A percentile compares a stretch with the other conserved stretches of the same genome.
phyloP scores from a whole-genome alignment of 2,797 vertebrate genomes.

The Characodon lateralis region DNA sequence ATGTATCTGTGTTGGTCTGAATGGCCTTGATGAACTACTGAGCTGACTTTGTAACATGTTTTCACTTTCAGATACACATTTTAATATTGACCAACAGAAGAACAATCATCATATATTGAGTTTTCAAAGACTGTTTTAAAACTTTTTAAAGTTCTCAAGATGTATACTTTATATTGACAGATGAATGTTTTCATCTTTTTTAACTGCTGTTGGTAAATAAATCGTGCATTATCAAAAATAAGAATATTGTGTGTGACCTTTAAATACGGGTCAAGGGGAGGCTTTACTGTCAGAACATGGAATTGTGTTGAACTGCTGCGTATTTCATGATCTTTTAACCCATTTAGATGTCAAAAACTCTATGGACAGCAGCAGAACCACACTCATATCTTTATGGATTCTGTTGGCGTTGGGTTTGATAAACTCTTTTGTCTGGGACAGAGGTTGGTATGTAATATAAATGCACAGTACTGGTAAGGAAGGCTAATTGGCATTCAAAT shows the following conservation, averaged over 20 bases:
- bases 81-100: not conserved
- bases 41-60: not conserved
- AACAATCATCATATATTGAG: too few species aligned
- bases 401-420: not conserved
- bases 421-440: not conserved
- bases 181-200: constrained; percentile 6
- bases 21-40: not conserved
- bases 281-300: not conserved
- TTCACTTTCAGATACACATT: not conserved
- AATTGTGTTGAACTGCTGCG: not conserved
- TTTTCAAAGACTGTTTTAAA: not conserved
- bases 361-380: not conserved
- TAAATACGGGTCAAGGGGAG: too few species aligned
- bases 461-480: too few species aligned
- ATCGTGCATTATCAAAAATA: not conserved
- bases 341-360: not conserved
- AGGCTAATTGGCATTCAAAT: not conserved
- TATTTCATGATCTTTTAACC: not conserved
- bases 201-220: not conserved
- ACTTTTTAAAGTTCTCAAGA: not conserved
- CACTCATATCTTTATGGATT: not conserved
- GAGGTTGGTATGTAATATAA: too few species aligned
- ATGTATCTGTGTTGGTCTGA: not conserved
- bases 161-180: not conserved
- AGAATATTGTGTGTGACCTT: not conserved